Conservation (phyloP, 2,113 vertebrate species). For the Oryctolagus cuniculus region DNA sequence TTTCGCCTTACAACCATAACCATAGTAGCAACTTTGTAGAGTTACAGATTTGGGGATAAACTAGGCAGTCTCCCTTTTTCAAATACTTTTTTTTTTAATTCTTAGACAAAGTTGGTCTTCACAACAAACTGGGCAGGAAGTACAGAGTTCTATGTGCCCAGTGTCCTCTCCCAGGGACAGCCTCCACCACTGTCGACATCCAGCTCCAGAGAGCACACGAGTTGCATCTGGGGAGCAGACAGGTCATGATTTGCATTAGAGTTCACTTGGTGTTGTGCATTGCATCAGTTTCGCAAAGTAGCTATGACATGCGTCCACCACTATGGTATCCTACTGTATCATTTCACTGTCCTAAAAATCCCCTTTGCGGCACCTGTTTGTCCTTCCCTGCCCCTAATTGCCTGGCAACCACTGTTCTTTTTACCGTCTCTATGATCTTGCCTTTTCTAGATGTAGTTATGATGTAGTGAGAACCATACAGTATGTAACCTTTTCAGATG, state of each 20-base stretch:
- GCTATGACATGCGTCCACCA: rapidly evolving
- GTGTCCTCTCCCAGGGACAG: neutral
- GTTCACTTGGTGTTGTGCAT: neutral
- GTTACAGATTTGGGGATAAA: neutral
- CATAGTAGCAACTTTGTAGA: neutral
- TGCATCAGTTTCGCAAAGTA: neutral
- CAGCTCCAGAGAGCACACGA: neutral
- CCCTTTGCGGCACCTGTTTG: rapidly evolving
- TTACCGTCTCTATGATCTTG: rapidly evolving
- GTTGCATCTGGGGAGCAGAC: rapidly evolving
- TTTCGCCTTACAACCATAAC: no score
- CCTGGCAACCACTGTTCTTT: neutral
- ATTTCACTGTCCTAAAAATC: neutral
- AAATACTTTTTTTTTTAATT: neutral
- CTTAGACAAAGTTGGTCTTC: neutral
- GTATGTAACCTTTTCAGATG: no score
- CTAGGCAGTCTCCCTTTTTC: neutral
- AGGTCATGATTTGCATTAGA: rapidly evolving
- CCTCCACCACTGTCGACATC: rapidly evolving
- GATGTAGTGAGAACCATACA: rapidly evolving
- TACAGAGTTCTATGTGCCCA: rapidly evolving
- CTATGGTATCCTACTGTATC: rapidly evolving
- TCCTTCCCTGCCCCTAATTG: rapidly evolving
- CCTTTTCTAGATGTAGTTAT: neutral
- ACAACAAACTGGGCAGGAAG: neutral